phyloP scores from a whole-genome alignment of 2,888 invertebrate species.

The Tenthredo mesomela region DNA sequence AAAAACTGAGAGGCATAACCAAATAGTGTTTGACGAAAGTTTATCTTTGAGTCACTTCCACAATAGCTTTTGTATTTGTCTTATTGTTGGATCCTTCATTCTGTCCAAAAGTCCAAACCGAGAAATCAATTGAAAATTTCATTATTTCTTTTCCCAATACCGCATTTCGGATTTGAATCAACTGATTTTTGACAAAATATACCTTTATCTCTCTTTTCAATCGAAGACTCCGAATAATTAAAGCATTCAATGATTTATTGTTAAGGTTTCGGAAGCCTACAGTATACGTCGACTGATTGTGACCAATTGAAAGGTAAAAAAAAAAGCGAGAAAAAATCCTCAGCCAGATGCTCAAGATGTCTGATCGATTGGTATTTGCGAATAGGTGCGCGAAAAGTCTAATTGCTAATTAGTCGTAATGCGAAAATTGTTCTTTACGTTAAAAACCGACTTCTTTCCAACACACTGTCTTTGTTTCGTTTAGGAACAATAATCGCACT shows the following conservation, averaged over 20 bases:
- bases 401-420: background rate
- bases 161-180: background rate
- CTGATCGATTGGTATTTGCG: background rate
- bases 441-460: background rate
- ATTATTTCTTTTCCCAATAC: background rate
- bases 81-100: background rate
- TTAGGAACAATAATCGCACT: background rate
- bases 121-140: background rate
- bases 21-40: slow-evolving; percentile 25
- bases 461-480: background rate
- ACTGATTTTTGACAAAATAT: background rate
- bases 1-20: background rate
- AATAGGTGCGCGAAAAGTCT: background rate
- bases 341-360: background rate
- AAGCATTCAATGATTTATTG: background rate
- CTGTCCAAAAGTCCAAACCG: background rate
- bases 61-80: background rate
- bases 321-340: background rate
- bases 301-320: background rate
- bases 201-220: background rate
- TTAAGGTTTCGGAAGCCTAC: background rate
- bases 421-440: background rate
- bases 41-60: background rate
- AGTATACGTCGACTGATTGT: background rate
- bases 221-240: background rate